phyloP scores from a whole-genome alignment of 1,140 invertebrate species.

The Pinna nobilis region DNA sequence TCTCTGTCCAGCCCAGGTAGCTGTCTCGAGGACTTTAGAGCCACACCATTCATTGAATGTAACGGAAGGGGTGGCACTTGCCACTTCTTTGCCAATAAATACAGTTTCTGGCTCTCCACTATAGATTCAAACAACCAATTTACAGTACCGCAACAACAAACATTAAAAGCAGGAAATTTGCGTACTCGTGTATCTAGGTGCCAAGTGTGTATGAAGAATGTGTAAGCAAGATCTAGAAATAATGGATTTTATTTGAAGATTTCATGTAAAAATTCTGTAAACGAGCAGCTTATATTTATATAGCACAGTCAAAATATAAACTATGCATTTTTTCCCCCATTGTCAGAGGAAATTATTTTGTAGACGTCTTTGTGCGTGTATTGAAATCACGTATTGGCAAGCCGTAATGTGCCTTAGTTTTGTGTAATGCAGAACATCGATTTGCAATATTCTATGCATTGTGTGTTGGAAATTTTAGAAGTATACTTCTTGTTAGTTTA shows the following conservation, averaged over 20 bases:
- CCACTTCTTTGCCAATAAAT: conserved; percentile 79
- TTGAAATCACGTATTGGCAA: neutral
- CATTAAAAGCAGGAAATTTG: conserved; percentile 92
- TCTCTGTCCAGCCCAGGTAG: conserved; percentile 94
- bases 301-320: neutral
- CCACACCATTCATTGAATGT: conserved; percentile 96
- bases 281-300: conserved; percentile 3
- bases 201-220: conserved; percentile 87
- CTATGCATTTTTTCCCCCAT: conserved; percentile 2
- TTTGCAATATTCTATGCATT: no score
- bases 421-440: no score
- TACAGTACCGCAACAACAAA: conserved; percentile 87
- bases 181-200: conserved; percentile 92
- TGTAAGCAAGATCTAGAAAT: no score
- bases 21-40: conserved; percentile 96
- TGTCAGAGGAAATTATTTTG: neutral
- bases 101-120: conserved; percentile 98
- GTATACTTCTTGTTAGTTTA: no score
- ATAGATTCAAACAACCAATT: conserved; percentile 87
- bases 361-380: conserved; percentile 1
- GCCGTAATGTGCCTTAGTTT: conserved; percentile 18
- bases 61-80: conserved; percentile 70
- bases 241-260: neutral
- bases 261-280: neutral
- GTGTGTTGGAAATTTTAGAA: no score